A percentile compares a stretch with the other conserved stretches of the same genome.
Evolutionary conservation across 2,113 vertebrate species (phyloP).

Genomic region (Oncorhynchus keta): DNA sequence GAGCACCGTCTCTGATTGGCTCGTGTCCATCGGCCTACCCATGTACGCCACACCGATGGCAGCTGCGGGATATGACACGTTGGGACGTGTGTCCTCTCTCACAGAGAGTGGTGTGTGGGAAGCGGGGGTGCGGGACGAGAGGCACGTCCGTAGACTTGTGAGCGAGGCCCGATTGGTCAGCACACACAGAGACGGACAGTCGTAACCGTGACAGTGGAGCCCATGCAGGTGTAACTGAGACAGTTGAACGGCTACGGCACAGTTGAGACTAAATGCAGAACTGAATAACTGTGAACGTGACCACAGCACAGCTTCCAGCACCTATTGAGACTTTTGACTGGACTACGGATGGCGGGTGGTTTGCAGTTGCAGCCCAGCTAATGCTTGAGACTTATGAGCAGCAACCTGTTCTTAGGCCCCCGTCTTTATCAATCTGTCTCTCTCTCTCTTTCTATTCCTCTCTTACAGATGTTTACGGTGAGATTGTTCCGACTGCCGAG

Average conservation of each 20-base stretch:
- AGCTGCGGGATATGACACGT: conserved; percentile 80
- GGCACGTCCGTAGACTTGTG: conserved; percentile 85
- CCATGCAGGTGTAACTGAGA: neutral
- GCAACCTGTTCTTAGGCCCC: conserved; percentile 10
- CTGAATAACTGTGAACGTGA: conserved; percentile 1
- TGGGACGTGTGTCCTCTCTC: conserved; percentile 84
- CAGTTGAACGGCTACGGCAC: conserved; percentile 7
- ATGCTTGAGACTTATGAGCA: conserved; percentile 19
- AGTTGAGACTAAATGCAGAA: neutral
- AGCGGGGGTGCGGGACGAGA: conserved; percentile 87
- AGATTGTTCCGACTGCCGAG: conserved; percentile 51
- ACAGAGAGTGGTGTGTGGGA: conserved; percentile 82
- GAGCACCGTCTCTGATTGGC: conserved; percentile 86
- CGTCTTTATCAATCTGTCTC: conserved; percentile 11
- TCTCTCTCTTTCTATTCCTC: conserved; percentile 7
- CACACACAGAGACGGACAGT: conserved; percentile 48
- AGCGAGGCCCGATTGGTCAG: conserved; percentile 82
- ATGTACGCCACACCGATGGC: conserved; percentile 83
- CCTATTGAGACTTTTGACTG: neutral
- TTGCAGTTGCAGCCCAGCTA: neutral
- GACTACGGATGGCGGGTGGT: neutral
- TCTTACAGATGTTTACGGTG: conserved; percentile 62
- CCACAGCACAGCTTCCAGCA: conserved; percentile 33
- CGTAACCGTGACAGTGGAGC: conserved; percentile 27
- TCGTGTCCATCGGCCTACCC: conserved; percentile 89